A percentile compares a stretch with the other conserved stretches of the same genome.
Evolutionary conservation across 1,140 invertebrate genomes (phyloP).

Genomic region (Bombus turneri): DNA sequence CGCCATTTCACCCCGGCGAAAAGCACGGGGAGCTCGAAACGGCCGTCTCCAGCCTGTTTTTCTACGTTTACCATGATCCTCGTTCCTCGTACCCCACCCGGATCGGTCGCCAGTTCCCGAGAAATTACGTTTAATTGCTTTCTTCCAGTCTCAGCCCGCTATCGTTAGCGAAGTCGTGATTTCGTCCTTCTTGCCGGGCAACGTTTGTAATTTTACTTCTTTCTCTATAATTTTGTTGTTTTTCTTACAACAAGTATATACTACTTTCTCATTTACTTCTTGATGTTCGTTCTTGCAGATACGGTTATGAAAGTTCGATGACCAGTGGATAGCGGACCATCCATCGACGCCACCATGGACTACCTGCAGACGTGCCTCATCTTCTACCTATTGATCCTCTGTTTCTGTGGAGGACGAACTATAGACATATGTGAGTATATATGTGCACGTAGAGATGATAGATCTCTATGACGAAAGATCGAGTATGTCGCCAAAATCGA

Average conservation of each 20-base stretch:
- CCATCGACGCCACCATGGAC: constrained; percentile 75
- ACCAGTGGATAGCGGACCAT: constrained; percentile 74
- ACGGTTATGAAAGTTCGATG: constrained; percentile 82
- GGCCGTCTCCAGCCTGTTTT: constrained; percentile 62
- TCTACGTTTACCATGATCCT: constrained; percentile 38
- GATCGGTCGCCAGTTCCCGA: background rate
- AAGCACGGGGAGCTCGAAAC: constrained; percentile 69
- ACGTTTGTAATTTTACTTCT: background rate
- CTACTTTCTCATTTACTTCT: constrained; percentile 2
- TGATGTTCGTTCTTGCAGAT: constrained; percentile 73
- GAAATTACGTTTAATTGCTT: constrained; percentile 54
- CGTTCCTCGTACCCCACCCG: background rate
- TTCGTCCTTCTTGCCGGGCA: background rate
- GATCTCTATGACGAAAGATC: background rate
- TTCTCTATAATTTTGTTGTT: too few relatives aligned
- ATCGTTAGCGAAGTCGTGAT: background rate
- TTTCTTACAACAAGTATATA: too few relatives aligned
- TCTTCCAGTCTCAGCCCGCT: background rate
- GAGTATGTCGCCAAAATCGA: background rate
- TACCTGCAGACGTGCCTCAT: constrained; percentile 78
- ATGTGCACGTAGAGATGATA: background rate
- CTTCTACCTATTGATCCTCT: constrained; percentile 76
- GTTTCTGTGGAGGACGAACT: constrained; percentile 73
- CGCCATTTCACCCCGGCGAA: constrained; percentile 75
- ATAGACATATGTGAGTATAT: constrained; percentile 82